Percentiles rank a stretch among this genome's conserved stretches.
These are phyloP conservation scores for Macaria liturata DNA, from an alignment of 2,888 invertebrate genomes.

Conservation along the genomic window DNA sequence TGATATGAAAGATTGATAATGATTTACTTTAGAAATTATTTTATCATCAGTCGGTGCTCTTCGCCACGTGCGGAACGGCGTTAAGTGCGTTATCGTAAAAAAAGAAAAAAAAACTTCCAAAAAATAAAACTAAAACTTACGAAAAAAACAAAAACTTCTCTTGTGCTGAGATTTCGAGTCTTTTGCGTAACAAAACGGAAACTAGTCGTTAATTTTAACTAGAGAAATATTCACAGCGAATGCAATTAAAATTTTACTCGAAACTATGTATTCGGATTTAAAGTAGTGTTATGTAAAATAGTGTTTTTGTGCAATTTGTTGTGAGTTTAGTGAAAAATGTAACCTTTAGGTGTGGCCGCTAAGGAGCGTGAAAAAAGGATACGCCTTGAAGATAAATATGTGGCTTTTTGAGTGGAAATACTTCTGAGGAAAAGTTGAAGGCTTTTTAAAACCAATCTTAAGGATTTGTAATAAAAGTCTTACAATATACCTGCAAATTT, in stretches of 20 bases:
- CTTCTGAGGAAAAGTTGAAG: too few species aligned
- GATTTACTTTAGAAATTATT: conserved; percentile 31
- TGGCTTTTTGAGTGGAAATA: conserved; percentile 3
- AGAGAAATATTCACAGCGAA: conserved; percentile 26
- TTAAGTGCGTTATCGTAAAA: conserved; percentile 22
- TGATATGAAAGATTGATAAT: conserved; percentile 35
- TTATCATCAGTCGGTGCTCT: conserved; percentile 29
- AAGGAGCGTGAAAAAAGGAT: not conserved
- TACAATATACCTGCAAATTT: too few species aligned
- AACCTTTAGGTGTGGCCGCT: conserved; percentile 11
- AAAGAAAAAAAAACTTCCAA: conserved; percentile 4
- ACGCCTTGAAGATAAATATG: conserved; percentile 3
- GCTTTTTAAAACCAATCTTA: too few species aligned
- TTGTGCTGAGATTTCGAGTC: conserved; percentile 27
- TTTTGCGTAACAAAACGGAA: conserved; percentile 32
- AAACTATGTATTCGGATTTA: conserved; percentile 15
- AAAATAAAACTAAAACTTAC: conserved; percentile 5
- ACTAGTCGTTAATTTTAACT: not conserved
- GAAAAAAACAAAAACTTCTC: not conserved
- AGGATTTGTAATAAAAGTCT: too few species aligned
- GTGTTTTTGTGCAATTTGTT: conserved; percentile 10
- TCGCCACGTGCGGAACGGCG: conserved; percentile 26
- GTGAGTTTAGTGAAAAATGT: conserved; percentile 9
- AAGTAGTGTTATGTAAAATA: conserved; percentile 24
- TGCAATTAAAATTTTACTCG: conserved; percentile 40